Base-by-base conservation (phyloP, 2,113 vertebrate genomes). In the Psilopogon haemacephalus region DNA sequence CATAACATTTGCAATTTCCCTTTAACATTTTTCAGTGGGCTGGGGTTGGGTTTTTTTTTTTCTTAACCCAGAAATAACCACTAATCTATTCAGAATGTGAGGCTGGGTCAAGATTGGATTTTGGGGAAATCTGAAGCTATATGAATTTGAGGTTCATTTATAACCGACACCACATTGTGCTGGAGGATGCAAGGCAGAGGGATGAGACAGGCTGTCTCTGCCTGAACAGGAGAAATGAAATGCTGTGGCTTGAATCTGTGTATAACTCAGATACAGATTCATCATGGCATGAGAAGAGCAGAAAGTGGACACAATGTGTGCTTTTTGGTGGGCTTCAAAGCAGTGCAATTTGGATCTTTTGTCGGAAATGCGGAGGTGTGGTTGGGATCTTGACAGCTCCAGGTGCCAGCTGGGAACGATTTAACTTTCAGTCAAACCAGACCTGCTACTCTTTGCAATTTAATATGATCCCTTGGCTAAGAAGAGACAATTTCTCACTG, bases 1-100 rank as follows among this genome's bases (percentile, higher is more conserved):
- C 94, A 80, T 90, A 91, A 83, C 46, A 73, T 91, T 91, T 74
- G 33, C 55, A 90, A 95, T 94, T 96, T 93, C 91, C 89, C 87
- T 89, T 70, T 82, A 89, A 94, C 26, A 12, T 90, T 93, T 95
- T 90, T 94, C 74, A 59, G 0, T 79, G 46, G 67, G 40, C 79
- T 68, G 37, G 37, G 20, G 1, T 5, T 63, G 24, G n/a, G n/a
- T n/a, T 46, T 82, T 33, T 11, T 11, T 35, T 42, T 87, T 59
- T 27, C 26, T 60, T 8, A 63, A 24, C 52, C 13, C 11, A 58
- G 12, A 71, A 94, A 78, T 40, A 73, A 38, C 27, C 2, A 0
- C 38, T 18, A 42, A 89, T 63, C 14, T 80, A 26, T 46, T 76
- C 86, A 80, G 56, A 91, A 80, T 35, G 69, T 1, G 4, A 67